These are phyloP conservation scores for Clavelina lepadiformis DNA, from an alignment of 23 tunicate species.

Conservation along the genomic window DNA sequence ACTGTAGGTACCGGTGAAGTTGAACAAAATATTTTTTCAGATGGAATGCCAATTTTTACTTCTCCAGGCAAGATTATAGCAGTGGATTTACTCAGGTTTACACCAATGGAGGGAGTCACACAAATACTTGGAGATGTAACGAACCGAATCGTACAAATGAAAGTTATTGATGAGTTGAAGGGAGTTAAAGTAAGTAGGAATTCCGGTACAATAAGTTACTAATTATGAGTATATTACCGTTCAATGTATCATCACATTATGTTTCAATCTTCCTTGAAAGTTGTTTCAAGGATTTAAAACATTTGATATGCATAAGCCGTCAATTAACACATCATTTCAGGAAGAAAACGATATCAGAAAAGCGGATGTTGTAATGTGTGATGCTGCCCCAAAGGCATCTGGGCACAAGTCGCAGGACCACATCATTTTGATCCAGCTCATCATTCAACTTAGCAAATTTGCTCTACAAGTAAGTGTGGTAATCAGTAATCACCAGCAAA, in stretches of 20 bases:
- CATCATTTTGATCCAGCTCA: conserved; percentile 15
- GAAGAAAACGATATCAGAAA: background rate
- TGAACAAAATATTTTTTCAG: too few species aligned
- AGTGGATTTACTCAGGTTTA: conserved; percentile 49
- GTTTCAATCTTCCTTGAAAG: too few species aligned
- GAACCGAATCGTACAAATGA: conserved; percentile 29
- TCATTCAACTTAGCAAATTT: conserved; percentile 27
- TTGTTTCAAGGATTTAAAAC: too few species aligned
- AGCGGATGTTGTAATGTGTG: conserved; percentile 76
- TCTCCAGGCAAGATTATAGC: conserved; percentile 43
- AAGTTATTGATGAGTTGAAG: conserved; percentile 7
- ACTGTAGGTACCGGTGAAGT: too few species aligned
- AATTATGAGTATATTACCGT: too few species aligned
- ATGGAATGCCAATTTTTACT: background rate
- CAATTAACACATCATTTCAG: too few species aligned
- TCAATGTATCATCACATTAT: too few species aligned
- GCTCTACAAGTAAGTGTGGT: conserved; percentile 22
- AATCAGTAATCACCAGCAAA: background rate
- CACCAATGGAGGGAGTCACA: conserved; percentile 46
- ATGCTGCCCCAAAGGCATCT: conserved; percentile 76
- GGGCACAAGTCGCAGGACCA: conserved; percentile 49
- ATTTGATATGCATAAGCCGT: too few species aligned
- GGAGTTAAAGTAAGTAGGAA: too few species aligned
- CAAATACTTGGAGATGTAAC: conserved; percentile 76
- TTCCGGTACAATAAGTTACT: too few species aligned